Evolutionary conservation across 2,888 invertebrate genomes (phyloP).

Genomic region (Hypomecis atomaria): DNA sequence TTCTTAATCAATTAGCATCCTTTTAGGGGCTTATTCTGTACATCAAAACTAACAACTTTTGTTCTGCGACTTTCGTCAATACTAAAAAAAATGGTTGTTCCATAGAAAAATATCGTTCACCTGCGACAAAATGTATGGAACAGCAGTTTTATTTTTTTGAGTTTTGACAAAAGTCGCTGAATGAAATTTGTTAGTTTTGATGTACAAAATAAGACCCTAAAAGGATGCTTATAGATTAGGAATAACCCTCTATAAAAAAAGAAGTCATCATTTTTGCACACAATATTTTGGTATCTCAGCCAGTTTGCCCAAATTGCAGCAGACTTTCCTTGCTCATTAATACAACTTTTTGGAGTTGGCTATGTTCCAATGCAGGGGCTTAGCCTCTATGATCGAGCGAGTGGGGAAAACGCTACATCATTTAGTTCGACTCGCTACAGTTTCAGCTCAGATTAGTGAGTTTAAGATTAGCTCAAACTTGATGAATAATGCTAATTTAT

Average conservation of each 20-base stretch:
- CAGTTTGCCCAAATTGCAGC: slow-evolving; percentile 4
- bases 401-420: slow-evolving; percentile 39
- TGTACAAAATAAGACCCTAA: not conserved
- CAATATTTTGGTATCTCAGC: slow-evolving; percentile 5
- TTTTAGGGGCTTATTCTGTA: too few species aligned
- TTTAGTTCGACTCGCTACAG: slow-evolving; percentile 38
- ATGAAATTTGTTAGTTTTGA: too few species aligned
- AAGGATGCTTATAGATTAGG: too few species aligned
- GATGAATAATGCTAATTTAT: slow-evolving; percentile 41
- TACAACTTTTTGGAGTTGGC: slow-evolving; percentile 43
- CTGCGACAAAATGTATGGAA: too few species aligned
- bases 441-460: slow-evolving; percentile 11
- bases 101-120: too few species aligned
- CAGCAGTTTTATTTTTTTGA: too few species aligned
- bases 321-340: slow-evolving; percentile 28
- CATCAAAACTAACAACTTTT: too few species aligned
- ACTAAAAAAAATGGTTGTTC: too few species aligned
- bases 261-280: not conserved
- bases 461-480: slow-evolving; percentile 37
- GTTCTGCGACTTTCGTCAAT: too few species aligned
- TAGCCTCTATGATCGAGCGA: slow-evolving; percentile 43
- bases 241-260: not conserved
- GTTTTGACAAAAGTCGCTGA: too few species aligned
- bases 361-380: slow-evolving; percentile 42
- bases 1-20: too few species aligned